phyloP scores from a whole-genome alignment of 2,888 invertebrate genomes.

The Pyralis farinalis region DNA sequence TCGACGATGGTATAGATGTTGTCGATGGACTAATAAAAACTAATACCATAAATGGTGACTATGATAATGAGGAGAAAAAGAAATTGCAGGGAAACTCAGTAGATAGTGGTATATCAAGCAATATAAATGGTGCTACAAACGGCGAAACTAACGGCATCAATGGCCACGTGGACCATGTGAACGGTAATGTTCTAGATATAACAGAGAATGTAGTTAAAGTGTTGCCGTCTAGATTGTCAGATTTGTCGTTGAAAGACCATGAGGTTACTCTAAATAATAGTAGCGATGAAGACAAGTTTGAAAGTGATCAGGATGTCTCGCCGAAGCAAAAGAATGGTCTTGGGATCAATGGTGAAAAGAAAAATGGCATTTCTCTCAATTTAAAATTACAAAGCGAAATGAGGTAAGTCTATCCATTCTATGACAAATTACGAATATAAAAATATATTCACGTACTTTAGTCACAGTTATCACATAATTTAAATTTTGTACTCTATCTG shows the following conservation, averaged over 20 bases:
- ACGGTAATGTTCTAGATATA: conserved; percentile 32
- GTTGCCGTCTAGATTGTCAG: conserved; percentile 54
- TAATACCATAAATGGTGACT: conserved; percentile 34
- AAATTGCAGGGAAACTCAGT: conserved; percentile 65
- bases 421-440: too few relatives aligned
- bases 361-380: conserved; percentile 65
- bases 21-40: conserved; percentile 57
- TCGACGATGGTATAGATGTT: conserved; percentile 66
- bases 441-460: too few relatives aligned
- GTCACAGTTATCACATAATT: too few relatives aligned
- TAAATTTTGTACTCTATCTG: too few relatives aligned
- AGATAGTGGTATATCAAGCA: conserved; percentile 67
- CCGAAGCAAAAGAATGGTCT: conserved; percentile 40
- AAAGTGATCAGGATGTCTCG: conserved; percentile 55
- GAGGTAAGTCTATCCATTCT: too few relatives aligned
- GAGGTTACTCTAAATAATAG: conserved; percentile 46
- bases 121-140: conserved; percentile 45
- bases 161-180: conserved; percentile 26
- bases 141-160: conserved; percentile 31
- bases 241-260: conserved; percentile 58
- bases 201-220: conserved; percentile 37
- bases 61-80: conserved; percentile 39
- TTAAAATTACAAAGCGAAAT: conserved; percentile 69
- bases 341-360: conserved; percentile 50
- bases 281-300: conserved; percentile 65